A percentile compares a stretch with the other conserved stretches of the same genome.
These are phyloP conservation scores for Bubo blakistoni DNA, from an alignment of 2,113 vertebrate genomes.

Conservation along the genomic window DNA sequence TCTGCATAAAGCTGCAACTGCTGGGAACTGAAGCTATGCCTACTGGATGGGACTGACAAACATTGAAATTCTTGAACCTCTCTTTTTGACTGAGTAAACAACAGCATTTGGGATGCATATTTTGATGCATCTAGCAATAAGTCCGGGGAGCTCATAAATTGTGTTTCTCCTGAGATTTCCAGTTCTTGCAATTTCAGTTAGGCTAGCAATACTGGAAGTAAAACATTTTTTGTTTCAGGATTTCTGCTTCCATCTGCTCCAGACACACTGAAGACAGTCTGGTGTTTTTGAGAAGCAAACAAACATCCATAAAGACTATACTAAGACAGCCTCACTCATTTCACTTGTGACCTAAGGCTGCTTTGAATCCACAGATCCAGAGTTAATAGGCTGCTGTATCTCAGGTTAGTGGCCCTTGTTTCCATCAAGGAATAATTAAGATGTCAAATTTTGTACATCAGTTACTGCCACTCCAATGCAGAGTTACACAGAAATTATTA, in stretches of 20 bases:
- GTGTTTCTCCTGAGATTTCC: background rate
- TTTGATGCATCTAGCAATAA: background rate
- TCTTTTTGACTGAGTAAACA: background rate
- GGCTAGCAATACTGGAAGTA: background rate
- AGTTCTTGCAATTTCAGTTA: background rate
- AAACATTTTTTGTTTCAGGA: background rate
- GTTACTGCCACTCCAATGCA: background rate
- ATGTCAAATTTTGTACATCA: slow-evolving; percentile 15
- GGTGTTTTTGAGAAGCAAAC: background rate
- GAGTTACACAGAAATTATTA: slow-evolving; percentile 38
- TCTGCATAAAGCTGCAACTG: background rate
- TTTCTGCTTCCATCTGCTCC: background rate
- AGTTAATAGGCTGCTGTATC: background rate
- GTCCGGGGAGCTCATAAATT: background rate
- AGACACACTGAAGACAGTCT: background rate
- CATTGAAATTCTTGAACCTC: background rate
- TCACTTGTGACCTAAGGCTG: background rate
- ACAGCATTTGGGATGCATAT: background rate
- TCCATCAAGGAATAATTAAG: slow-evolving; percentile 50
- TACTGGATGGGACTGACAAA: background rate
- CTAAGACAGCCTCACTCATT: background rate
- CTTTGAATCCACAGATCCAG: slow-evolving; percentile 13
- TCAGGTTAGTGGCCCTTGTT: background rate
- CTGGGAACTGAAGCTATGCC: background rate
- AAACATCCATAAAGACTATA: background rate